These are phyloP conservation scores for Notolabrus celidotus DNA, from an alignment of 2,797 vertebrate species.

Conservation along the genomic window DNA sequence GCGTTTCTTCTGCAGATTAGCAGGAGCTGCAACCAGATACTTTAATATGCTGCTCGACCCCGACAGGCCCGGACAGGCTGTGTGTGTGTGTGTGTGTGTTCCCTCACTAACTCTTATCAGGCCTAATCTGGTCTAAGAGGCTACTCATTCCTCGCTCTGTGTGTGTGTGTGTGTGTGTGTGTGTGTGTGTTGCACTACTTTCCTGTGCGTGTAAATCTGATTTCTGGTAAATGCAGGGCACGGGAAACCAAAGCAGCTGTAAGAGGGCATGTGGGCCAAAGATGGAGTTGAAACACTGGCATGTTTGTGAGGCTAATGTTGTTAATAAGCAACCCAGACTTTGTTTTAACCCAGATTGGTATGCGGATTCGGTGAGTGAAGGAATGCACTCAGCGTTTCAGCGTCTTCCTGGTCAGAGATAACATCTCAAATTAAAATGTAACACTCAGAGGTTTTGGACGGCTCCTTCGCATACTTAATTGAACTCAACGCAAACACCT, in stretches of 20 bases:
- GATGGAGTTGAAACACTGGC: neutral
- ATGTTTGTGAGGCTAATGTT: conserved; percentile 16
- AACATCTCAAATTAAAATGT: conserved; percentile 8
- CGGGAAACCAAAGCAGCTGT: neutral
- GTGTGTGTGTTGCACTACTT: conserved; percentile 12
- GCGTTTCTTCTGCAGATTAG: conserved; percentile 73
- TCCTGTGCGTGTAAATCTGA: neutral
- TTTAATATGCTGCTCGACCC: conserved; percentile 75
- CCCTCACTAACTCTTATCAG: conserved; percentile 50
- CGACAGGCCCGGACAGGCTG: conserved; percentile 58
- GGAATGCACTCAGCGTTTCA: conserved; percentile 1
- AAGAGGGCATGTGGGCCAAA: neutral
- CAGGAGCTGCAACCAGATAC: conserved; percentile 77
- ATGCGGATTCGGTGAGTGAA: neutral
- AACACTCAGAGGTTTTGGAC: neutral
- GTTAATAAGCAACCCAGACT: conserved; percentile 31
- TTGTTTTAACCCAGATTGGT: conserved; percentile 21
- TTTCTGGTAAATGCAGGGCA: neutral
- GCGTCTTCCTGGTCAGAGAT: neutral
- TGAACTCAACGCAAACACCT: conserved; percentile 35
- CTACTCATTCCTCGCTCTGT: conserved; percentile 41
- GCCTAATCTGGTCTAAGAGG: conserved; percentile 52
- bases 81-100: conserved; percentile 35
- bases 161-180: conserved; percentile 4
- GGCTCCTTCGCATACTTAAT: neutral